phyloP scores from a whole-genome alignment of 2,113 vertebrate genomes.

The Cyanoramphus novaezelandiae region DNA sequence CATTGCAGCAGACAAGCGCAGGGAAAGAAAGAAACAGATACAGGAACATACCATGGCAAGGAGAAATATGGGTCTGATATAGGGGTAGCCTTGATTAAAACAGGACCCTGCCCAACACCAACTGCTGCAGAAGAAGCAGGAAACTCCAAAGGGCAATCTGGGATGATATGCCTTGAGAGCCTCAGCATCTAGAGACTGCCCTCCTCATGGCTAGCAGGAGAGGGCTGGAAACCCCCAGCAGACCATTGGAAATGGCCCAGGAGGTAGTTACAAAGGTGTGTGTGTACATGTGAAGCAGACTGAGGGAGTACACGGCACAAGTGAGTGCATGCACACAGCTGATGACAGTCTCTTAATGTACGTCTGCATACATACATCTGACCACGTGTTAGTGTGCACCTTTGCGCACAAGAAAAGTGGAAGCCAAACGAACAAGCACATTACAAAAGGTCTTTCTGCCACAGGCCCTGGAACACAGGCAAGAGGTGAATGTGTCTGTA shows the following conservation, averaged over 20 bases:
- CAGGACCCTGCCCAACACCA: background rate
- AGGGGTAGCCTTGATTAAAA: background rate
- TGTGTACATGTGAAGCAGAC: background rate
- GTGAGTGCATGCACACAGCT: background rate
- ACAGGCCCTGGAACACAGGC: background rate
- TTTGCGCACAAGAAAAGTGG: background rate
- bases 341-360: background rate
- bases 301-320: rapidly evolving
- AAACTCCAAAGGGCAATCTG: background rate
- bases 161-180: background rate
- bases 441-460: background rate
- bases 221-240: background rate
- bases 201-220: background rate
- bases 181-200: background rate
- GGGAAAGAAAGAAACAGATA: slow-evolving; percentile 55
- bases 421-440: background rate
- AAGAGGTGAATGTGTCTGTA: background rate
- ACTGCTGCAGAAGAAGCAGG: background rate
- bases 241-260: rapidly evolving
- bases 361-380: background rate
- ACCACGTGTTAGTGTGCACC: background rate
- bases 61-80: background rate
- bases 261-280: background rate
- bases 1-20: slow-evolving; percentile 13
- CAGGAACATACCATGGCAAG: slow-evolving; percentile 22